Percentiles rank a stretch among this genome's conserved stretches.
Conservation (phyloP, 2,113 vertebrate genomes). For the Procavia capensis region DNA sequence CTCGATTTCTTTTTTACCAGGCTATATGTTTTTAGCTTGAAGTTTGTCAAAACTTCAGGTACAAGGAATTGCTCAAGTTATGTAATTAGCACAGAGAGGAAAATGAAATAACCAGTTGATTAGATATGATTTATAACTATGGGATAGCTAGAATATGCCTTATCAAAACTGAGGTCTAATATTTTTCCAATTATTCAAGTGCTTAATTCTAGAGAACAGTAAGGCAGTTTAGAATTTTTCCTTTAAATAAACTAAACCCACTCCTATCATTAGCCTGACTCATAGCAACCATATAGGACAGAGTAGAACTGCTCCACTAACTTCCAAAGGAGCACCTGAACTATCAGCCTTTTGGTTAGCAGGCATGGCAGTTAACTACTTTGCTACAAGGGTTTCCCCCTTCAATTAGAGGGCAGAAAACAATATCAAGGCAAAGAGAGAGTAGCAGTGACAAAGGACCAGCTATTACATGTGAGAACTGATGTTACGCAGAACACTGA, state of each 20-base stretch:
- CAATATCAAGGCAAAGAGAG: not conserved
- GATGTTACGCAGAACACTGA: not conserved
- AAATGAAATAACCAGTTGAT: not conserved
- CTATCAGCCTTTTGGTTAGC: no score
- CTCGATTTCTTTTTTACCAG: not conserved
- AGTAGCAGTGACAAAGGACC: not conserved
- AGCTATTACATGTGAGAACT: not conserved
- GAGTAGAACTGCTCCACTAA: no score
- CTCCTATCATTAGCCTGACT: no score
- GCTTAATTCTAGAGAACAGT: not conserved
- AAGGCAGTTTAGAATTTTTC: not conserved
- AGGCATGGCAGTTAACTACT: no score
- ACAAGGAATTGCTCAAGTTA: not conserved
- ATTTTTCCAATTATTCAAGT: not conserved
- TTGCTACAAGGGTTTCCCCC: no score
- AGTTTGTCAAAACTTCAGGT: not conserved
- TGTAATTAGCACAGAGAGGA: not conserved
- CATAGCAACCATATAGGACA: no score
- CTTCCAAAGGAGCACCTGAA: no score
- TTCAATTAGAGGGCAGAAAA: not conserved
- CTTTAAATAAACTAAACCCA: no score
- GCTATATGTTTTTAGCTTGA: not conserved
- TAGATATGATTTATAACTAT: not conserved
- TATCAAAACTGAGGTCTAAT: not conserved
- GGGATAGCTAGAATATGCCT: not conserved